Conservation (phyloP, 2,888 invertebrate genomes). For the Callosobruchus maculatus region DNA sequence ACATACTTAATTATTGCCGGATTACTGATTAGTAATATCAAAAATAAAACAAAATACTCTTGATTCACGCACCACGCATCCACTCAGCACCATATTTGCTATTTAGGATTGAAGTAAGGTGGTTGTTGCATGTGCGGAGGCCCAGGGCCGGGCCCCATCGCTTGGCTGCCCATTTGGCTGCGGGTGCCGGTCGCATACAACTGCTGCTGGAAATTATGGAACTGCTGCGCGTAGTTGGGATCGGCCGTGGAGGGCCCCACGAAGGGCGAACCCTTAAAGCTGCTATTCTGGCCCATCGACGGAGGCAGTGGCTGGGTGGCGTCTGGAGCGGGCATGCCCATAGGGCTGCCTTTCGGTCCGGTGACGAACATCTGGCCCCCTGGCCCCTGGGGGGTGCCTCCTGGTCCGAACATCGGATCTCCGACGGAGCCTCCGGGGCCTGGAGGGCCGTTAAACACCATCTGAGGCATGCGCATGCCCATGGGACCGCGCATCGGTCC, state of each 20-base stretch:
- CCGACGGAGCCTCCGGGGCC: conserved; percentile 36
- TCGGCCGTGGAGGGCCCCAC: conserved; percentile 83
- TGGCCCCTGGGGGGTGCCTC: conserved; percentile 47
- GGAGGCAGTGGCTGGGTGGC: conserved; percentile 74
- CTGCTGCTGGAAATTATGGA: conserved; percentile 94
- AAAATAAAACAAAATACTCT: conserved; percentile 49
- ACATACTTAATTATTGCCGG: conserved; percentile 47
- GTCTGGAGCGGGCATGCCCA: conserved; percentile 57
- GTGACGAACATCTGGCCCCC: conserved; percentile 59
- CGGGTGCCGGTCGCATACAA: conserved; percentile 83
- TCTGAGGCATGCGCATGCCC: conserved; percentile 45
- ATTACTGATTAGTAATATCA: conserved; percentile 49
- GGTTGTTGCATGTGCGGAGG: conserved; percentile 50
- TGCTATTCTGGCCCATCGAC: conserved; percentile 69
- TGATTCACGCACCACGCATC: conserved; percentile 31
- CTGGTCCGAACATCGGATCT: conserved; percentile 40
- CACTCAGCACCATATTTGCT: conserved; percentile 42
- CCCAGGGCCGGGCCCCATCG: conserved; percentile 51
- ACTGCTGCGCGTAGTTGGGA: conserved; percentile 91
- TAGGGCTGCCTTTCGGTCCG: conserved; percentile 56
- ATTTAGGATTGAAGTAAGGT: conserved; percentile 50
- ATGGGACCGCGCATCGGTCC: conserved; percentile 47
- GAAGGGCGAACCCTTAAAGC: conserved; percentile 75
- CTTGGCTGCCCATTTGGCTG: conserved; percentile 54
- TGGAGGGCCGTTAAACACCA: conserved; percentile 46